phyloP scores from a whole-genome alignment of 2,797 vertebrate species.

The Prunella strophiata region DNA sequence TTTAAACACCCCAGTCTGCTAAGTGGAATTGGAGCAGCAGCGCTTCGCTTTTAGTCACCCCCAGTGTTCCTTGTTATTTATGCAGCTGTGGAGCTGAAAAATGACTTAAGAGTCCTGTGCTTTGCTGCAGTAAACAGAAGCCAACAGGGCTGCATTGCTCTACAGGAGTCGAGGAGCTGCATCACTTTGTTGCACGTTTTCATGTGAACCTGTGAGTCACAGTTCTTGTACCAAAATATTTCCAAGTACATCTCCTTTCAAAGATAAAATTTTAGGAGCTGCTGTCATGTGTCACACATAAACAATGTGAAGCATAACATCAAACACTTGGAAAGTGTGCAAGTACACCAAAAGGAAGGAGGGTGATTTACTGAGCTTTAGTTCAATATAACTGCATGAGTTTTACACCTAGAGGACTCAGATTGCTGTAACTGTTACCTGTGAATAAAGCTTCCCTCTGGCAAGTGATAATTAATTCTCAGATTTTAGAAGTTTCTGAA shows the following conservation, averaged over 20 bases:
- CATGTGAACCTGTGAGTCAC: not conserved
- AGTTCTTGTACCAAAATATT: not conserved
- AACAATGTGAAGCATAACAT: conserved; percentile 41
- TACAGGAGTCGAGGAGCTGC: not conserved
- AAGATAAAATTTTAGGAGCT: conserved; percentile 22
- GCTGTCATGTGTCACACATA: not conserved
- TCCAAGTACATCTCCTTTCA: not conserved
- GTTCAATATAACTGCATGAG: conserved; percentile 66
- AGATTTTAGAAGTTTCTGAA: conserved; percentile 71
- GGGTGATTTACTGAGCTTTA: conserved; percentile 60
- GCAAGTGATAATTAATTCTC: conserved; percentile 83
- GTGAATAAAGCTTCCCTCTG: conserved; percentile 73
- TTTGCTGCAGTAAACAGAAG: not conserved
- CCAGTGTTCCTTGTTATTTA: not conserved
- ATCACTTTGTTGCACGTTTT: not conserved
- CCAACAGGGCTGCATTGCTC: not conserved
- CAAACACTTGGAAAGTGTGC: conserved; percentile 48
- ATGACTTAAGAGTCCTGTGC: not conserved
- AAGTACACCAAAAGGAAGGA: conserved; percentile 46
- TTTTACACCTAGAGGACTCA: conserved; percentile 71
- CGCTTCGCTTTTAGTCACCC: not conserved
- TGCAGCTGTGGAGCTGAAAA: not conserved
- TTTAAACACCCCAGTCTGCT: not conserved
- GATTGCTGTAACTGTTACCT: conserved; percentile 67
- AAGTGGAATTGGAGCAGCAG: not conserved